phyloP scores from a whole-genome alignment of 1,140 invertebrate species.

The Bombyx mandarina region DNA sequence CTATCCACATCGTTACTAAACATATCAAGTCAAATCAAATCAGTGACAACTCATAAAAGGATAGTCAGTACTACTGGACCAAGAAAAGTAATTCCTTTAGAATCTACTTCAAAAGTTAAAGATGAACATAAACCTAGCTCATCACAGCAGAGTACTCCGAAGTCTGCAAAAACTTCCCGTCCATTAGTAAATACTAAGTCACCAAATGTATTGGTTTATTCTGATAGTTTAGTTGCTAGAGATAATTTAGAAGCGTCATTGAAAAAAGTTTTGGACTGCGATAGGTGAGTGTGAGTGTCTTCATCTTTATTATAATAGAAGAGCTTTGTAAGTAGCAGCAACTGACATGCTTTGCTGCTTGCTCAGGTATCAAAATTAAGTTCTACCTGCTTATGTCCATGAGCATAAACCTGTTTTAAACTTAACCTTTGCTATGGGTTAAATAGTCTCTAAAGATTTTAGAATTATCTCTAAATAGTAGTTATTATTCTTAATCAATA shows the following conservation, averaged over 20 bases:
- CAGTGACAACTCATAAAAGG: conserved; percentile 60
- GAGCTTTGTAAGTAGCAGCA: background rate
- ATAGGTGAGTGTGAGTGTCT: conserved; percentile 71
- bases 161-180: conserved; percentile 59
- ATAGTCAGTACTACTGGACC: conserved; percentile 52
- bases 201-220: conserved; percentile 87
- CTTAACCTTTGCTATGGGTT: no score
- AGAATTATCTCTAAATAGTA: no score
- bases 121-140: conserved; percentile 28
- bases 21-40: conserved; percentile 66
- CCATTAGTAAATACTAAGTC: conserved; percentile 76
- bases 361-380: background rate
- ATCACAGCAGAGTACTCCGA: conserved; percentile 41
- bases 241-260: conserved; percentile 80
- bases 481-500: no score
- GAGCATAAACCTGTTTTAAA: no score
- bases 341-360: background rate
- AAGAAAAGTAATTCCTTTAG: conserved; percentile 35
- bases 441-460: no score
- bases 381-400: background rate
- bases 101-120: conserved; percentile 22
- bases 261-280: conserved; percentile 76
- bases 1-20: conserved; percentile 55
- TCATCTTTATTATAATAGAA: background rate
- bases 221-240: conserved; percentile 80